Base-by-base conservation (phyloP, 2,113 vertebrate species). In the Lasiurus cinereus region DNA sequence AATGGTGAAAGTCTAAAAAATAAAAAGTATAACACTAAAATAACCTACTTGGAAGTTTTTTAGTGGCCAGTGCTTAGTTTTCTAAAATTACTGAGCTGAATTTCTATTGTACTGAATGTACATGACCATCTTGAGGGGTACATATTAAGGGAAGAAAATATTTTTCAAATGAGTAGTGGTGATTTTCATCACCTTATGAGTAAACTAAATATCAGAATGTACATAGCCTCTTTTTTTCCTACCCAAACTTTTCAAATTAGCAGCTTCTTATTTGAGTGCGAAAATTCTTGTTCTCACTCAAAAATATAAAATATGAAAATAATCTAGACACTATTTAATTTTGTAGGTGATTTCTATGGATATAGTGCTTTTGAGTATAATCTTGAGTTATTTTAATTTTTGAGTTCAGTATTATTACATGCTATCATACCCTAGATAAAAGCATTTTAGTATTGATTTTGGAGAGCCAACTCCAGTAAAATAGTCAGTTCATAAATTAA, bases 281-380 rank as follows among this genome's bases (percentile, higher is more conserved):
- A 93, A 69, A 90, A 50, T 91, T 85, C 88, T 91, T 94, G 48
- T 95, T 66, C 93, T 15, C 43, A 67, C 36, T 94, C 74, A 97
- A 90, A 93, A 91, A 56, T 90, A 83, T 74, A 86, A 19, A 95
- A 64, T 59, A 22, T 91, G 59, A 89, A 94, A 83, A 80, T 83
- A 77, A 84, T 91, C 18, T 48, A 93, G 43, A 88, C 13, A 90
- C 43, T 13, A 72, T 36, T 87, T 76, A 95, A 77, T 88, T 33
- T 84, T 94, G 10, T 90, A 27, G 18, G 31, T 94, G 33, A 83
- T 90, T 91, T 91, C 64, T 94, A 1, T 86, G 67, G 31, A 54
- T 80, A 80, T 91, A 59, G 22, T 66, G 15, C n/a, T 89, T 97
- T 82, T 86, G 27, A 39, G 19, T 59, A 89, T 83, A 80, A 93